Conservation (phyloP, 2,888 invertebrate genomes). For the Fragum whitleyi region DNA sequence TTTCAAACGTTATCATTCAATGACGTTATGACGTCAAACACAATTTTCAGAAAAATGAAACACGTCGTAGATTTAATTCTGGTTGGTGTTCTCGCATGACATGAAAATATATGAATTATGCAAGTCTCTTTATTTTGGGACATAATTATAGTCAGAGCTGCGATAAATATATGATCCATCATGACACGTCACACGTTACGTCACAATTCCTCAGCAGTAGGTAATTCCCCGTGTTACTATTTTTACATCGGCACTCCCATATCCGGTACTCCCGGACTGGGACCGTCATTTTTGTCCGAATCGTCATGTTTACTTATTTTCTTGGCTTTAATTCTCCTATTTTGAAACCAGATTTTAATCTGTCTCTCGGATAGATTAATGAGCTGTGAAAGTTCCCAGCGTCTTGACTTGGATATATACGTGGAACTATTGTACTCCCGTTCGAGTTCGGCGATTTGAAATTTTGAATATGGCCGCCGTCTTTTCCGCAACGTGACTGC, state of each 20-base stretch:
- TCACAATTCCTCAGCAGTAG: conserved; percentile 8
- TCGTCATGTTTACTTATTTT: conserved; percentile 80
- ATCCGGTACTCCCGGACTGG: conserved; percentile 60
- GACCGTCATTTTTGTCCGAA: conserved; percentile 61
- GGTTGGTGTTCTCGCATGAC: no score
- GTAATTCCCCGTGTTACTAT: conserved; percentile 41
- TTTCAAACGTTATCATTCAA: no score
- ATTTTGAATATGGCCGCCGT: conserved; percentile 99
- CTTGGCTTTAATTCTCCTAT: conserved; percentile 84
- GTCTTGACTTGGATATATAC: conserved; percentile 98
- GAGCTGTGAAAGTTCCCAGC: conserved; percentile 98
- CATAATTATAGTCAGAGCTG: background rate
- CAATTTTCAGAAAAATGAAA: no score
- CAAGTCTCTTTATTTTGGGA: background rate
- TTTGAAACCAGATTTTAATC: conserved; percentile 85
- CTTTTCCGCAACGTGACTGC: conserved; percentile 89
- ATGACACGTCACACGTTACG: conserved; percentile 7
- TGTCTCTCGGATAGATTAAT: conserved; percentile 89
- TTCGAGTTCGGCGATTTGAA: conserved; percentile 97
- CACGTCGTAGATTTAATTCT: no score
- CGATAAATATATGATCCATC: background rate
- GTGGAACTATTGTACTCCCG: conserved; percentile 99
- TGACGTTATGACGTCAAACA: no score
- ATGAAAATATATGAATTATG: background rate
- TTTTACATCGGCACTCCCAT: conserved; percentile 64